These are phyloP conservation scores for Rafetus swinhoei DNA, from an alignment of 2,113 vertebrate species.

Conservation along the genomic window DNA sequence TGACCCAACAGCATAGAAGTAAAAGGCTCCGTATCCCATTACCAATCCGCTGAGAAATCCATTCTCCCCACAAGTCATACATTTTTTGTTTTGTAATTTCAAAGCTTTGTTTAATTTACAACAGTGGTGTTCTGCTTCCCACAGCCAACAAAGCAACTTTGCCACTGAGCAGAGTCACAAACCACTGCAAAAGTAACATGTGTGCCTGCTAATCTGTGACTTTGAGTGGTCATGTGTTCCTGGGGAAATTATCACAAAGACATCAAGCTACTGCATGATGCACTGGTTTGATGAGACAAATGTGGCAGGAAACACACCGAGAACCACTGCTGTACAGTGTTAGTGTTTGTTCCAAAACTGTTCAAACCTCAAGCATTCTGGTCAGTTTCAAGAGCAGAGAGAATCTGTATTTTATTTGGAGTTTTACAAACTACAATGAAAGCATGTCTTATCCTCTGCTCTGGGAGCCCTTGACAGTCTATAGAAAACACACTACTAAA, in stretches of 20 bases:
- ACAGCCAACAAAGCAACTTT: constrained; percentile 1
- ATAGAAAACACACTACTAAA: background rate
- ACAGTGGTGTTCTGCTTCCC: background rate
- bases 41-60: constrained; percentile 22
- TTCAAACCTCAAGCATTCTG: background rate
- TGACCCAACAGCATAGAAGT: constrained; percentile 7
- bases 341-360: background rate
- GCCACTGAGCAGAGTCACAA: constrained; percentile 3
- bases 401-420: background rate
- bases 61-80: background rate
- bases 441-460: background rate
- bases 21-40: background rate
- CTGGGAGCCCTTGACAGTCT: constrained; percentile 14
- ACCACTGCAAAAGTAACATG: background rate
- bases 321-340: background rate
- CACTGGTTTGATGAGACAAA: constrained; percentile 6
- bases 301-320: background rate
- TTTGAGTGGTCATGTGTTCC: background rate
- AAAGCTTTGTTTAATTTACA: constrained; percentile 32
- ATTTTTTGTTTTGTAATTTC: constrained; percentile 22
- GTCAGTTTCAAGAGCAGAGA: background rate
- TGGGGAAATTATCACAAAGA: background rate
- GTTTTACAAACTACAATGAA: constrained; percentile 1
- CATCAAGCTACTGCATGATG: background rate
- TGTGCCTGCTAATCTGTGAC: background rate